Evolutionary conservation across 2,797 vertebrate species (phyloP).

Genomic region (Gallirallus australis): DNA sequence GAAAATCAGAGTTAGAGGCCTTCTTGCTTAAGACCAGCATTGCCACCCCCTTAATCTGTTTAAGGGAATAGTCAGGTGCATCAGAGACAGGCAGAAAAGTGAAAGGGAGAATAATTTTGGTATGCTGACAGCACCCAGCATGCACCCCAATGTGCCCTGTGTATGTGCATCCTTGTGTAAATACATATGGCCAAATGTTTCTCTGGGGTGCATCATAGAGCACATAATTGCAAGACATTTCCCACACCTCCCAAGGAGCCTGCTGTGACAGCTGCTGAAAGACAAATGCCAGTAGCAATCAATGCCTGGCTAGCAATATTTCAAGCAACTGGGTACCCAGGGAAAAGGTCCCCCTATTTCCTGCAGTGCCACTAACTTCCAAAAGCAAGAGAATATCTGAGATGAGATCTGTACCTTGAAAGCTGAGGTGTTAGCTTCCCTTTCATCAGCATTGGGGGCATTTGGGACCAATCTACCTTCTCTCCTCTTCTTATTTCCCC

Average conservation of each 20-base stretch:
- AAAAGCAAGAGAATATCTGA: not conserved
- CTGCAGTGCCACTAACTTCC: not conserved
- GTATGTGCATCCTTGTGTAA: not conserved
- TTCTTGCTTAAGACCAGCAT: not conserved
- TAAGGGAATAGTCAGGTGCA: not conserved
- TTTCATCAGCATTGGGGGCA: not conserved
- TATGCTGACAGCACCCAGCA: not conserved
- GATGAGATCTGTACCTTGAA: not conserved
- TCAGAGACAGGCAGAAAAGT: not conserved
- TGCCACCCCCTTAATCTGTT: not conserved
- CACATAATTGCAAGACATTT: not conserved
- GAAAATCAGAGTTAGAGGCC: not conserved
- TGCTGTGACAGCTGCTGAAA: conserved; percentile 39
- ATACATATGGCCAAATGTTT: not conserved
- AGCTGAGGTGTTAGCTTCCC: not conserved
- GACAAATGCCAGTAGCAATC: conserved; percentile 16
- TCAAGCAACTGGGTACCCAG: not conserved
- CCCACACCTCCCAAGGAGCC: not conserved
- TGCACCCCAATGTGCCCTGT: not conserved
- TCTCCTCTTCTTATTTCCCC: not conserved
- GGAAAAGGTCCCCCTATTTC: not conserved
- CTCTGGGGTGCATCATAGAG: not conserved
- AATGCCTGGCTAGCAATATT: not conserved
- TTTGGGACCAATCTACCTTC: not conserved
- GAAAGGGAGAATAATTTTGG: not conserved